Conservation (phyloP, 1,140 invertebrate genomes). For the Muscidifurax raptorellus region DNA sequence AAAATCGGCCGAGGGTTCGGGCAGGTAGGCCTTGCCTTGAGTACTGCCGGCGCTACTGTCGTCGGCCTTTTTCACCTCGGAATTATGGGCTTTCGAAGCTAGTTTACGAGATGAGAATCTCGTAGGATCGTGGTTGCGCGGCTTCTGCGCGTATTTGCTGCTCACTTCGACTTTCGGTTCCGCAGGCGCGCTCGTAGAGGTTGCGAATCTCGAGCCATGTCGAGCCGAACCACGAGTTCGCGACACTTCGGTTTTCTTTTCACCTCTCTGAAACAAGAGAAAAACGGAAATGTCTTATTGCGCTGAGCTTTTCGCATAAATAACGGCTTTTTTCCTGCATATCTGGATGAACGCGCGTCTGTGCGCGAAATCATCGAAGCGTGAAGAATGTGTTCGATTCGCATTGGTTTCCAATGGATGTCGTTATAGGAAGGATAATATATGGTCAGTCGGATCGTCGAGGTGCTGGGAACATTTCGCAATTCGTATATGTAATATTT, state of each 20-base stretch:
- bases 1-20: not conserved
- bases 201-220: not conserved
- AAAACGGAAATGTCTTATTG: not conserved
- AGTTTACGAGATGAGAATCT: not conserved
- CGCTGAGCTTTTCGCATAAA: not conserved
- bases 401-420: not conserved
- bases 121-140: not conserved
- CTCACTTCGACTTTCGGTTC: not conserved
- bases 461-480: not conserved
- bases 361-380: not conserved
- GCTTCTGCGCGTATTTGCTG: not conserved
- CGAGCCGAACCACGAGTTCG: not conserved
- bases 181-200: not conserved
- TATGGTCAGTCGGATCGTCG: not conserved
- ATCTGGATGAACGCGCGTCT: too few species aligned
- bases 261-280: conserved; percentile 7
- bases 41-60: not conserved
- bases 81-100: not conserved
- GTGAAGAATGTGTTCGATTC: not conserved
- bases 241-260: not conserved
- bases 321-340: too few species aligned
- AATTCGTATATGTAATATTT: not conserved
- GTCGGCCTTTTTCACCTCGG: not conserved
- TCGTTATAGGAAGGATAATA: not conserved
- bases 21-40: not conserved